Evolutionary conservation across 2,113 vertebrate species (phyloP).

Genomic region (Otus sunia): DNA sequence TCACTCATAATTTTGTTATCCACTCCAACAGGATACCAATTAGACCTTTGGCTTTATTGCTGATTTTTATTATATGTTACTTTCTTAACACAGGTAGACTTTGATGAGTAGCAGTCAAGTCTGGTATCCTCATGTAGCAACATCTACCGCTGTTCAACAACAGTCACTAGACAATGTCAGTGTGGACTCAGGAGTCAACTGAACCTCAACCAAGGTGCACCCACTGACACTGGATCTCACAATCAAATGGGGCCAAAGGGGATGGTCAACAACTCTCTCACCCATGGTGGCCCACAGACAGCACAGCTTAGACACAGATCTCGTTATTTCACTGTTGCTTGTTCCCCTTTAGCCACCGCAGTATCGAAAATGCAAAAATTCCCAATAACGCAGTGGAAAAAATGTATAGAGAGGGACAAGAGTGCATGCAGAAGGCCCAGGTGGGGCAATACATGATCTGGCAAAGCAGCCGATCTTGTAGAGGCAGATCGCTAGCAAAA

Average conservation of each 20-base stretch:
- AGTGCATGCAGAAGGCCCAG: neutral
- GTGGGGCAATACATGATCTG: fast-evolving
- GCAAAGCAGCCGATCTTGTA: neutral
- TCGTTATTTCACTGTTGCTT: neutral
- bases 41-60: neutral
- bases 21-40: neutral
- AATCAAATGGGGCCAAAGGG: neutral
- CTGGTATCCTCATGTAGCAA: neutral
- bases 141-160: neutral
- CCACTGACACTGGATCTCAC: neutral
- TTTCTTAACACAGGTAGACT: neutral
- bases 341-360: neutral
- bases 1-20: neutral
- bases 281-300: neutral
- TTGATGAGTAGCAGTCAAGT: neutral
- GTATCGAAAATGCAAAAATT: neutral
- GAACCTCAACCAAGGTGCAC: neutral
- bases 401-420: neutral
- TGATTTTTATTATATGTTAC: neutral
- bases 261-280: neutral
- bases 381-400: neutral
- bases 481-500: neutral
- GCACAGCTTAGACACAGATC: fast-evolving
- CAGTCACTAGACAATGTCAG: neutral
- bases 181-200: neutral